Evolutionary conservation across 2,888 invertebrate genomes (phyloP), one percentile per base, ranked within the genome.

Genomic region (Brachylomia viminalis): DNA sequence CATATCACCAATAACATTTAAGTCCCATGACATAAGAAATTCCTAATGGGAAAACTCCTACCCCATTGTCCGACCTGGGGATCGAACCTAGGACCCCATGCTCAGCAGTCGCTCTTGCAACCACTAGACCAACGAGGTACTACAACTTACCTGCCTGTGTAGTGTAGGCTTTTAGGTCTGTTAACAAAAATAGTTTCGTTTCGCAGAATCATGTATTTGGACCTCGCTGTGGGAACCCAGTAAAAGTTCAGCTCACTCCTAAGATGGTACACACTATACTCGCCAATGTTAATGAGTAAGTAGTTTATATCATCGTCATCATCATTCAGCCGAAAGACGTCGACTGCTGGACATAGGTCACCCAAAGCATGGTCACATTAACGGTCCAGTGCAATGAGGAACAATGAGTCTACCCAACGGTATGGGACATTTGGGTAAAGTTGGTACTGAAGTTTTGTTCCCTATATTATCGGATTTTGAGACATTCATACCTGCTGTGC

Each of bases 221-320:
- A 33, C 66, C 66, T 1, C 79, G 47, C 0, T 82, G 83, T 54
- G 42, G 10, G 1, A 54, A 82, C 23, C 72, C 72, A 23, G 42
- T 70, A 23, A 27, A 70, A 1, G 47, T 73, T 13, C 27, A 61
- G 20, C 10, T 82, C 15, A 83, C 81, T 7, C 52, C 49, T 6
- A 61, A 61, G 33, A 73, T 82, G 42, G n/a, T 83, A 13, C 64
- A 70, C n/a, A 47, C 42, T 0, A 58, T 83, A 42, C 52, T 82
- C 6, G 79, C 73, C 15, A 58, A 61, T 30, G 56, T 83, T 30
- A 82, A 82, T 54, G 66, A 69, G 81, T 82, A 58, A 83, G 83
- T 82, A n/a, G 0, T 56, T 54, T 27, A 11, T 5, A 23, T 38
- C 3, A 23, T 11, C 10, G 27, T 15, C 30, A 17, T 2, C 6